Evolutionary conservation across 2,888 invertebrate species (phyloP), one percentile per base, ranked within the genome.

Genomic region (Acrobasis repandana): DNA sequence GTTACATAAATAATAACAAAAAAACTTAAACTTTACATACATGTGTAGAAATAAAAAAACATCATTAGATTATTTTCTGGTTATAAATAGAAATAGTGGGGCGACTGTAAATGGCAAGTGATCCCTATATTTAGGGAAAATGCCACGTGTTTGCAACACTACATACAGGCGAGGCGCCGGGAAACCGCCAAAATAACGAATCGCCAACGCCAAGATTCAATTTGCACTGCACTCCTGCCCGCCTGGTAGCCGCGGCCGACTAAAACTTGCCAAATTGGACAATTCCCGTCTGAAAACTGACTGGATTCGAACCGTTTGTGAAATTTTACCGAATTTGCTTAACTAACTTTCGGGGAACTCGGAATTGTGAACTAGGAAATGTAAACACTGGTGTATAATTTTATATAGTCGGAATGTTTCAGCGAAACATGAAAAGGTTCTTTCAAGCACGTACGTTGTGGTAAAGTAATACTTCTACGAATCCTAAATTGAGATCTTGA

Each of bases 201-300:
- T 71, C 68, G 69, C 71, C 65, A 61, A 65, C 70, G 83, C 82
- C 82, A 81, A 83, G 76, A 84, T 85, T 85, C 80, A 84, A 84
- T 86, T 83, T 84, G 76, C 80, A 73, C 72, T 73, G 79, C 80
- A 77, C 80, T 82, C 70, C 76, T 74, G 74, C 71, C 61, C 58
- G 63, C 74, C 76, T 72, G 75, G 75, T 77, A 69, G 51, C 66
- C 68, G 47, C 65, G 62, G 63, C 65, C 73, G 72, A 75, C 76
- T 79, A 75, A 76, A 81, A 80, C 77, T 77, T 82, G 80, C 81
- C 80, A 82, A 85, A 83, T 83, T 81, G 77, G 72, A 80, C 76
- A 73, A 77, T 75, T 72, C 63, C 66, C 66, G 67, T 66, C 74
- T 65, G 69, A 73, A 74, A 76, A 75, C 74, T 62, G 67, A 65